Percentiles rank a stretch among this genome's conserved stretches.
These are phyloP conservation scores for Drosophila neonasuta DNA, from an alignment of 2,888 invertebrate genomes.

Conservation along the genomic window DNA sequence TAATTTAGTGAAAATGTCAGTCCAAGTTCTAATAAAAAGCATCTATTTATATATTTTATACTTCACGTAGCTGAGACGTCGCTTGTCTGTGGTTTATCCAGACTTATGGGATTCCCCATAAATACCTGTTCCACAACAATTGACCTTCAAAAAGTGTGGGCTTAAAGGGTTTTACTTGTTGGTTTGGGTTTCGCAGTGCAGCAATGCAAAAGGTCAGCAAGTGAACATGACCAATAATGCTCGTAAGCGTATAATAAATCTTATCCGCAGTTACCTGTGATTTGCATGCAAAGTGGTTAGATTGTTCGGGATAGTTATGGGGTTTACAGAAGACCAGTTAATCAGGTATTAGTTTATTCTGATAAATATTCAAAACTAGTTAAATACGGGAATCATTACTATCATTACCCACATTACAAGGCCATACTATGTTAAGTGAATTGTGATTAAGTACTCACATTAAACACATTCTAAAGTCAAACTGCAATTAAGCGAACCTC, in stretches of 20 bases:
- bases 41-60: no score
- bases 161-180: not conserved
- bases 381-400: constrained; percentile 5
- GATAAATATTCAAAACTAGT: constrained; percentile 1
- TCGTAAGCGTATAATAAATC: not conserved
- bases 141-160: not conserved
- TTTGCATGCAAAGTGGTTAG: constrained; percentile 31
- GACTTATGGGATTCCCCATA: not conserved
- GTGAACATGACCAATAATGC: constrained; percentile 8
- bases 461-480: not conserved
- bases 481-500: constrained; percentile 13
- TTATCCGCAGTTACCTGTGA: not conserved
- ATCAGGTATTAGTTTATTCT: not conserved
- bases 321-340: constrained; percentile 10
- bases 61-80: not conserved
- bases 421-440: not conserved
- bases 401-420: constrained; percentile 1
- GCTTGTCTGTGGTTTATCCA: not conserved
- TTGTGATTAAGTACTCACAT: not conserved
- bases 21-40: no score
- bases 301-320: constrained; percentile 8
- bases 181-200: not conserved
- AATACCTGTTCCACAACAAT: not conserved
- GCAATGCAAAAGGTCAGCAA: not conserved
- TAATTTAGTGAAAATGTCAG: no score